Percentiles rank a stretch among this genome's conserved stretches.
These are phyloP conservation scores for Ctenochaetus hawaiiensis DNA, from an alignment of 2,797 vertebrate genomes.

Conservation along the genomic window DNA sequence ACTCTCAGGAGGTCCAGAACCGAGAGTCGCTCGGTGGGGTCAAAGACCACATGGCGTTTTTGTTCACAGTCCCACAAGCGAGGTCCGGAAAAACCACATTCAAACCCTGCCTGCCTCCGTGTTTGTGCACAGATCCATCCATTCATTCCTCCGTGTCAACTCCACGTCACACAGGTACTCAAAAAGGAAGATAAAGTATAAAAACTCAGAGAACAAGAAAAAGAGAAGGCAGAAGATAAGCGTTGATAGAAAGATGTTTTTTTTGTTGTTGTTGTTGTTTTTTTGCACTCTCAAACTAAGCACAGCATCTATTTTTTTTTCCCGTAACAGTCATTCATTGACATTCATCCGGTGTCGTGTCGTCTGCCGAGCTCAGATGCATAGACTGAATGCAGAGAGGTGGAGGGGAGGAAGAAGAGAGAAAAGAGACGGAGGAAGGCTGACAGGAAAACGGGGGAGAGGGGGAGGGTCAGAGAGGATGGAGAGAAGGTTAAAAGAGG, in stretches of 20 bases:
- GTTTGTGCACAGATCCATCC: slow-evolving; percentile 48
- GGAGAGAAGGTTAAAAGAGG: slow-evolving; percentile 15
- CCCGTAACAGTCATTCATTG: slow-evolving; percentile 79
- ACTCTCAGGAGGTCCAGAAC: slow-evolving; percentile 37
- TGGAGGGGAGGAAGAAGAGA: slow-evolving; percentile 23
- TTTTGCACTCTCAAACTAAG: slow-evolving; percentile 53
- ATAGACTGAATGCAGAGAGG: slow-evolving; percentile 79
- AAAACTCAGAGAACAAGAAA: slow-evolving; percentile 43
- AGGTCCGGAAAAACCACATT: slow-evolving; percentile 42
- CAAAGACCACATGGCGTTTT: slow-evolving; percentile 20
- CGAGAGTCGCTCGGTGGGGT: slow-evolving; percentile 2
- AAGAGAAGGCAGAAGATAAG: slow-evolving; percentile 54
- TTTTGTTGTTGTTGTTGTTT: background rate
- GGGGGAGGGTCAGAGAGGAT: background rate
- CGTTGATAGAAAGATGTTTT: slow-evolving; percentile 48
- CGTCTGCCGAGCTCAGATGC: slow-evolving; percentile 77
- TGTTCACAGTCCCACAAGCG: slow-evolving; percentile 38
- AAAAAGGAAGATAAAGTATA: slow-evolving; percentile 29
- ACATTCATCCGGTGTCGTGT: slow-evolving; percentile 78
- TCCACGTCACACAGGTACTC: slow-evolving; percentile 11
- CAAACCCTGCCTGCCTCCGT: slow-evolving; percentile 40
- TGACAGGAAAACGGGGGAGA: background rate
- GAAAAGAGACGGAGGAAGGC: background rate
- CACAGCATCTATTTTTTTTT: slow-evolving; percentile 64
- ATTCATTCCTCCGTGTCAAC: slow-evolving; percentile 36